Base-by-base conservation (phyloP, 1,140 invertebrate genomes). In the Drosophila ironensis region DNA sequence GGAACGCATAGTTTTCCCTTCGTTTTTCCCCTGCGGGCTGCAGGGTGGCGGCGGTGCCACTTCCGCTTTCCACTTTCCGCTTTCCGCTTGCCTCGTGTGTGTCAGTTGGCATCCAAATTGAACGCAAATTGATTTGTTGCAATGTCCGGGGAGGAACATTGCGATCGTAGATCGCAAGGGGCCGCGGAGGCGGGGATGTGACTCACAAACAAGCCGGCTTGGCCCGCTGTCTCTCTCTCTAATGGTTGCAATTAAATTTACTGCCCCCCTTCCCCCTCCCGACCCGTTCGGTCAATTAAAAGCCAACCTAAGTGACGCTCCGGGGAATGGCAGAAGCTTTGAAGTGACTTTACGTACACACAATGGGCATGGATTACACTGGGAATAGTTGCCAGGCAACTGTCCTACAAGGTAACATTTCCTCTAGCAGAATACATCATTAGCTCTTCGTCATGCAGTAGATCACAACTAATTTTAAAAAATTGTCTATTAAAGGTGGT, bases 201-300 rank as follows among this genome's bases (percentile, higher is more conserved):
- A n/a, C 11, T 33, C 28, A 33, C 28, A 33, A 8, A 33, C 28
- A 33, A 33, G 28, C 28, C 28, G n/a, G 33, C 33, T 37, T 14
- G n/a, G n/a, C 14, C 3, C 14, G 30, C 30, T 14, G 5, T 8
- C 44, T 30, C n/a, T 30, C n/a, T 12, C 11, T 19, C 25, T 61
- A 76, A 77, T 77, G 56, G 53, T 48, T 51, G 50, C 60, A 76
- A 77, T 77, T 77, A 77, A 72, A 68, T 72, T 42, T 30, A 72
- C 28, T 40, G 51, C 50, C 59, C 46, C 50, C 59, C 33, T 46
- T 46, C 30, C 20, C 53, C 37, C 46, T 14, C 35, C 45, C 48
- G 56, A 28, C 25, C 47, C 45, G 28, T 5, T 3, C 5, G 41
- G 25, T 17, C 59, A 57, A 57, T 52, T 57, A 57, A 25, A 51